phyloP scores from a whole-genome alignment of 2,888 invertebrate species.

The Disparrhopalites patrizii region DNA sequence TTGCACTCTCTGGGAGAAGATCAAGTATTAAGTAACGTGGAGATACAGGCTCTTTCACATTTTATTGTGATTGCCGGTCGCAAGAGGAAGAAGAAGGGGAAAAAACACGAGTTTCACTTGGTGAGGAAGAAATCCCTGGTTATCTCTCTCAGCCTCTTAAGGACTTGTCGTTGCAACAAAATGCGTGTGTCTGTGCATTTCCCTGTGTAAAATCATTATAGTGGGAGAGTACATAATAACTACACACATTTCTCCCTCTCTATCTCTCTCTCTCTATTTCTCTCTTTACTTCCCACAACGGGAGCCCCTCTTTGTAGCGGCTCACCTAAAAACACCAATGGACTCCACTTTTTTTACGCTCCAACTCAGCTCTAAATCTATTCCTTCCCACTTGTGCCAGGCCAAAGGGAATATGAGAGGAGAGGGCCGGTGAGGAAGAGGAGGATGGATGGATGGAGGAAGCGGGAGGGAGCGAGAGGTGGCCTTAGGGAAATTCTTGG shows the following conservation, averaged over 20 bases:
- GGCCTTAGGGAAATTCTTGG: too few relatives aligned
- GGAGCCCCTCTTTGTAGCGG: background rate
- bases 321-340: background rate
- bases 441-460: conserved; percentile 28
- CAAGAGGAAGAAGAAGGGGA: conserved; percentile 1
- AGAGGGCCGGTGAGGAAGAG: conserved; percentile 14
- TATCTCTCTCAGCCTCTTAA: conserved; percentile 16
- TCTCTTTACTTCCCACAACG: background rate
- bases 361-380: background rate
- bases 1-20: background rate
- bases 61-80: conserved; percentile 31
- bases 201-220: too few relatives aligned
- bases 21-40: background rate
- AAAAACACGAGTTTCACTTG: conserved; percentile 28
- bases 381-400: background rate
- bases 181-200: too few relatives aligned
- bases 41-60: background rate
- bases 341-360: background rate
- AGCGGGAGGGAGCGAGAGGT: too few relatives aligned
- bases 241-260: background rate
- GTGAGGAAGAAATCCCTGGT: conserved; percentile 24
- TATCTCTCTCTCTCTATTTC: background rate
- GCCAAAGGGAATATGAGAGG: conserved; percentile 3
- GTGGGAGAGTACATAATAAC: background rate
- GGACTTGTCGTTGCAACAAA: background rate